These are phyloP conservation scores for Sinocyclocheilus anophthalmus DNA, from an alignment of 2,113 vertebrate species.

Conservation along the genomic window DNA sequence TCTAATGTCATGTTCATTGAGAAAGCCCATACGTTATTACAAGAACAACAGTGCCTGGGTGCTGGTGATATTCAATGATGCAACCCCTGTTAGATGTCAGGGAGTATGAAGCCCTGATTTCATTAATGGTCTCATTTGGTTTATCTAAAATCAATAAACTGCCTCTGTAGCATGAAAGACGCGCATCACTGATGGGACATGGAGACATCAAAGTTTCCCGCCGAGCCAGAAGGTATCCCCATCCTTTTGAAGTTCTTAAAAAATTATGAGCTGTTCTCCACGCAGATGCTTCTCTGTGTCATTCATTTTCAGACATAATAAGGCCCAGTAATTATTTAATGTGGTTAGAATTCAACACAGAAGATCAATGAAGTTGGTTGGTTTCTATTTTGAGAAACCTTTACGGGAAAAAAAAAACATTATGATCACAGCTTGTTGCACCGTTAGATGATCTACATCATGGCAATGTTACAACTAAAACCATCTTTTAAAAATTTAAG, in stretches of 20 bases:
- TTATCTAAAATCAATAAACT: conserved; percentile 55
- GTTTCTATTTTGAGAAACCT: neutral
- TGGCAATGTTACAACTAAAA: neutral
- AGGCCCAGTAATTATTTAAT: conserved; percentile 56
- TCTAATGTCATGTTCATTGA: neutral
- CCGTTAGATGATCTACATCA: neutral
- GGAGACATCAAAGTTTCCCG: conserved; percentile 62
- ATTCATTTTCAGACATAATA: conserved; percentile 61
- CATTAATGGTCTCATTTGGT: conserved; percentile 44
- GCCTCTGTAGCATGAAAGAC: conserved; percentile 63
- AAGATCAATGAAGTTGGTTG: conserved; percentile 26
- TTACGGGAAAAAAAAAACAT: neutral
- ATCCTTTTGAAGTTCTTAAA: conserved; percentile 60
- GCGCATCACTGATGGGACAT: conserved; percentile 46
- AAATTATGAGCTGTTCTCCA: conserved; percentile 43
- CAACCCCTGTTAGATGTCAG: conserved; percentile 31
- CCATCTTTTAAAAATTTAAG: neutral
- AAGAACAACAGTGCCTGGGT: neutral
- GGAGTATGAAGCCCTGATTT: conserved; percentile 34
- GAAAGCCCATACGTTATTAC: neutral
- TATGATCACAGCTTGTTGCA: neutral
- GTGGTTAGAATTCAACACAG: conserved; percentile 28
- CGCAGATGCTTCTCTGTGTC: conserved; percentile 51
- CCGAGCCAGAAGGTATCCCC: conserved; percentile 56
- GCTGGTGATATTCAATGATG: conserved; percentile 23